Evolutionary conservation across 2,113 vertebrate species (phyloP), one percentile per base, ranked within the genome.

Genomic region (Callaeas wilsoni): DNA sequence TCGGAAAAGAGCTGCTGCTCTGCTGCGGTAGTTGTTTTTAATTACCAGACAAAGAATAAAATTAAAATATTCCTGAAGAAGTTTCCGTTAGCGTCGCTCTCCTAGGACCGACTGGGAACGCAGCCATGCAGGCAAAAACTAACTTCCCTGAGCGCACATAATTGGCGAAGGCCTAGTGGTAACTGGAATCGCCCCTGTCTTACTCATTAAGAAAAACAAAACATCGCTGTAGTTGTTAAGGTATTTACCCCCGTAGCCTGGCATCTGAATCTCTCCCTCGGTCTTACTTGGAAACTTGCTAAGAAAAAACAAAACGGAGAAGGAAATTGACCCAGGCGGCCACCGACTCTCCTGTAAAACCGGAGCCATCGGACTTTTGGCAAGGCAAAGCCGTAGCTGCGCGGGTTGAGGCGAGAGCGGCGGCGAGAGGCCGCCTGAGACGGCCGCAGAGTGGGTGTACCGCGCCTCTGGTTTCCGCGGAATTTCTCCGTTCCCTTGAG

Each of bases 1-100:
- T n/a, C 7, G 10, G 21, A 16, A 77, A 63, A 70, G 63, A 67
- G 52, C 46, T 62, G 49, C 25, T 70, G 80, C 9, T 4, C 47
- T 70, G 56, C 35, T 74, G 76, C 7, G 1, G 19, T 50, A 35
- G 50, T 90, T 76, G 44, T 12, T 88, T 91, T 82, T 76, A 50
- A 83, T 92, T 86, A 88, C 4, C 68, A 84, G 33, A 56, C 70
- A 86, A 91, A 75, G 21, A 84, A 82, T 22, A 76, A 96, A 76
- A 94, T 84, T 37, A 27, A 94, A 63, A 47, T 94, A 85, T 80
- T 94, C 64, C 75, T 70, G 59, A 46, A 57, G 47, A 90, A 76
- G 55, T 83, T 97, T 91, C 91, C 90, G 89, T 95, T 95, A 80
- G 35, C 59, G 12, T 56, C 15, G 10, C 22, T 89, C 76, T 90